phyloP scores from a whole-genome alignment of 2,888 invertebrate genomes.

The Neoaliturus tenellus region DNA sequence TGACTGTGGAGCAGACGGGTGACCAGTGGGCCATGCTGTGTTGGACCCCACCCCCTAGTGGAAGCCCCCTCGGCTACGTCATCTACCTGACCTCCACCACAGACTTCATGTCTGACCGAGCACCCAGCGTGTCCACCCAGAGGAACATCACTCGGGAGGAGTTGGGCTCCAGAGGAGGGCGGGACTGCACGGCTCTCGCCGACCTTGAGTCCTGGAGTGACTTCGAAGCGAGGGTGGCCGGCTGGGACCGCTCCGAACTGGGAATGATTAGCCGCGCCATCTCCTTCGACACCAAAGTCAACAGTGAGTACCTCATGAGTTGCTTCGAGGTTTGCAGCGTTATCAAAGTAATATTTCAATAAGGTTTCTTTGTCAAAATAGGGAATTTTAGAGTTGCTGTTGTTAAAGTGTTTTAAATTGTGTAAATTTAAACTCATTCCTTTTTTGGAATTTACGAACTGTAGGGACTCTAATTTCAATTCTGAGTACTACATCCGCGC shows the following conservation, averaged over 20 bases:
- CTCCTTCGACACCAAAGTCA: constrained; percentile 55
- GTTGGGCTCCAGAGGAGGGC: constrained; percentile 43
- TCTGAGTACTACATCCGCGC: too few relatives aligned
- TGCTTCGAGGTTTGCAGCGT: too few relatives aligned
- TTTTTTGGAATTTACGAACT: too few relatives aligned
- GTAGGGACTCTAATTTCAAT: too few relatives aligned
- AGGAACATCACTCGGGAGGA: constrained; percentile 51
- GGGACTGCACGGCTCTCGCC: constrained; percentile 52
- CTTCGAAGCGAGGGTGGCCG: constrained; percentile 57
- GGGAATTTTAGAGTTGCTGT: too few relatives aligned
- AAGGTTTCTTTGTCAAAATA: too few relatives aligned
- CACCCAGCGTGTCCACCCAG: constrained; percentile 38
- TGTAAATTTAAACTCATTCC: too few relatives aligned
- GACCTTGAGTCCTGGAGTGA: constrained; percentile 59
- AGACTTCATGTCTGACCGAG: constrained; percentile 51
- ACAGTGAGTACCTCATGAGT: constrained; percentile 41
- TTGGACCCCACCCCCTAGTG: constrained; percentile 54
- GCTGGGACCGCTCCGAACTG: constrained; percentile 53
- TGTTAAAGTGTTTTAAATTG: too few relatives aligned
- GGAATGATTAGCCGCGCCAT: constrained; percentile 55
- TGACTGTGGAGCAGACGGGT: constrained; percentile 55
- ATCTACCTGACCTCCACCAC: constrained; percentile 55
- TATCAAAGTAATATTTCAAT: too few relatives aligned
- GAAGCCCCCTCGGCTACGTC: constrained; percentile 54
- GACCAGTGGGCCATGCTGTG: constrained; percentile 59